Base-by-base conservation (phyloP, 2,113 vertebrate genomes). In the Cyprinodon variegatus region DNA sequence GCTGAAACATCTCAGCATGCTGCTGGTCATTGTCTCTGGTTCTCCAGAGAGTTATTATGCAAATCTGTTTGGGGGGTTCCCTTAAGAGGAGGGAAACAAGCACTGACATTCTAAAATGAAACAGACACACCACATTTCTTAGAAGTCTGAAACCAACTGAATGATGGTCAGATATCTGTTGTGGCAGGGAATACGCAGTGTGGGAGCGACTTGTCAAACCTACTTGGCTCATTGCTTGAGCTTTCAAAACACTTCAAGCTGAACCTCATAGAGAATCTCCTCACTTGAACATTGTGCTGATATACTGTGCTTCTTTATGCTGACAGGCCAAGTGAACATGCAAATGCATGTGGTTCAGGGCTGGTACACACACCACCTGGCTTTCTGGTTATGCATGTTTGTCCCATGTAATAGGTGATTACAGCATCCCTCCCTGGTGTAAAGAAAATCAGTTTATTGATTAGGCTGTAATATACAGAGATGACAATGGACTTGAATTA, bases 301-400 rank as follows among this genome's bases (percentile, higher is more conserved):
- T 67, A 69, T 50, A 36, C 69, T 61, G 64, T 61, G 29, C 59
- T 50, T 40, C 68, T 74, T 65, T 67, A 61, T 45, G 70, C 75
- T 74, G 83, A 84, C 83, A 79, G 81, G 59, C 77, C 71, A 72
- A 79, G 72, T 73, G 63, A 83, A 84, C 83, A 86, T 87, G 78
- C 71, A 81, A 86, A 87, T 78, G 29, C 43, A 22, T n/a, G 29
- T 61, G 70, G 75, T 70, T 81, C 46, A 37, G 61, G 17, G n/a
- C 65, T 67, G 57, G 38, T 50, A 68, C 37, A 46, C 68, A 65
- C 70, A 10, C 5, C 17, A 48, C 38, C 14, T 41, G 50, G 17
- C 20, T n/a, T 20, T 10, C 17, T 57, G 50, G n/a, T 20, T 14
- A 4, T n/a, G 50, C 6, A 3, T 75, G 74, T 46, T 22, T 48